Evolutionary conservation across 2,888 invertebrate genomes (phyloP), one percentile per base, ranked within the genome.

Genomic region (Drosophila quasianomalipes): DNA sequence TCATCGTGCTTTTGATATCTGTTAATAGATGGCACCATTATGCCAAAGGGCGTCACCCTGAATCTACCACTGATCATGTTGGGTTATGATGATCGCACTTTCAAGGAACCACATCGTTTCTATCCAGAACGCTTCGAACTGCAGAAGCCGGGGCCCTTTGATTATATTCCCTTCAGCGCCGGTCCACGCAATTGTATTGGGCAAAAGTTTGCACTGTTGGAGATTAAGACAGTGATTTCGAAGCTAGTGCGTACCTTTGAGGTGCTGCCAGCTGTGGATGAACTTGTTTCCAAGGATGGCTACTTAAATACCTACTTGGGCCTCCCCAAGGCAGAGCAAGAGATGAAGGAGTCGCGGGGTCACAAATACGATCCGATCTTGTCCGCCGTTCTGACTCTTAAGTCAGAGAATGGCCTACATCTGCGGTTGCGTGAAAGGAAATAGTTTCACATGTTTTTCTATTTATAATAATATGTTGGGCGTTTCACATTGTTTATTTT

Each of bases 141-240:
- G 4, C 66, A 75, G 2, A 90, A 91, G 33, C 92, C 91, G 2
- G 94, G 94, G 61, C 94, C 94, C 0, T 95, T 94, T 81, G 94
- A 94, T 30, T 95, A 94, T 92, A 85, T 96, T 2, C 94, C 95
- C 0, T 96, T 96, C 69, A 96, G 95, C 81, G 96, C 95, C 12
- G 96, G 96, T 0, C 95, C 95, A 0, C 94, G 96, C 52, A 96
- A 96, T 83, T 95, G 95, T 77, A 95, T 95, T 70, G 93, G 92
- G 63, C 94, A 94, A 88, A 94, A 94, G 85, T 94, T 93, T 90
- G 94, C 93, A 49, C 92, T 95, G 91, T 87, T 95, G 83, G 95
- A 95, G 87, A 92, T 95, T 81, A 95, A 95, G 90, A 92, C 94
- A 0, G 91, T 93, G 0, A 68, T 95, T 3, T 94, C 95, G 0